These are phyloP conservation scores for Plecotus auritus DNA, from an alignment of 2,113 vertebrate genomes.

Conservation along the genomic window DNA sequence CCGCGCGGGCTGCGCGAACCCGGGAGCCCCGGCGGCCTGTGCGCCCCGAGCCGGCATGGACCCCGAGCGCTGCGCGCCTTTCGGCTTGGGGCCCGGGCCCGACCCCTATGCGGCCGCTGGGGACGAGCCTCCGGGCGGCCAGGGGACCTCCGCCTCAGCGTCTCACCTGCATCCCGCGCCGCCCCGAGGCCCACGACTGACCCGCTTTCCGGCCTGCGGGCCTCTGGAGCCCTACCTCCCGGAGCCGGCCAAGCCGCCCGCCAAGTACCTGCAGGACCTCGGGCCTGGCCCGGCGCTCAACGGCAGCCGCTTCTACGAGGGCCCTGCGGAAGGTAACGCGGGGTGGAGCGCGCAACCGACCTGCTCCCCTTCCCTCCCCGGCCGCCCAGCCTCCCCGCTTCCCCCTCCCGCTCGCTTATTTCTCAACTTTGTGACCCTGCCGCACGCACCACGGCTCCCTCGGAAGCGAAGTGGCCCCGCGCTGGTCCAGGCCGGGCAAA, in stretches of 20 bases:
- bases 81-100: constrained; percentile 77
- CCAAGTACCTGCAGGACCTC: constrained; percentile 82
- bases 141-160: constrained; percentile 62
- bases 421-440: background rate
- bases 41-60: constrained; percentile 82
- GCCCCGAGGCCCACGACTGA: constrained; percentile 63
- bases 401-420: background rate
- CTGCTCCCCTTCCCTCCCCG: background rate
- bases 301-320: constrained; percentile 84
- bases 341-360: background rate
- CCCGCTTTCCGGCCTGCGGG: constrained; percentile 63
- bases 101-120: constrained; percentile 37
- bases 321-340: constrained; percentile 76
- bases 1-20: constrained; percentile 55
- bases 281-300: constrained; percentile 76
- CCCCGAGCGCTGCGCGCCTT: constrained; percentile 84
- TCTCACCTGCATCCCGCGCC: constrained; percentile 76
- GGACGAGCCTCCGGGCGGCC: constrained; percentile 74
- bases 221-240: constrained; percentile 73
- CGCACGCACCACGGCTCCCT: background rate
- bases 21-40: constrained; percentile 59
- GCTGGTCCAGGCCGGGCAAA: background rate
- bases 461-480: background rate
- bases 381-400: background rate
- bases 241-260: constrained; percentile 80